A percentile compares a stretch with the other conserved stretches of the same genome.
Evolutionary conservation across 2,113 vertebrate genomes (phyloP).

Genomic region (Gopherus flavomarginatus): DNA sequence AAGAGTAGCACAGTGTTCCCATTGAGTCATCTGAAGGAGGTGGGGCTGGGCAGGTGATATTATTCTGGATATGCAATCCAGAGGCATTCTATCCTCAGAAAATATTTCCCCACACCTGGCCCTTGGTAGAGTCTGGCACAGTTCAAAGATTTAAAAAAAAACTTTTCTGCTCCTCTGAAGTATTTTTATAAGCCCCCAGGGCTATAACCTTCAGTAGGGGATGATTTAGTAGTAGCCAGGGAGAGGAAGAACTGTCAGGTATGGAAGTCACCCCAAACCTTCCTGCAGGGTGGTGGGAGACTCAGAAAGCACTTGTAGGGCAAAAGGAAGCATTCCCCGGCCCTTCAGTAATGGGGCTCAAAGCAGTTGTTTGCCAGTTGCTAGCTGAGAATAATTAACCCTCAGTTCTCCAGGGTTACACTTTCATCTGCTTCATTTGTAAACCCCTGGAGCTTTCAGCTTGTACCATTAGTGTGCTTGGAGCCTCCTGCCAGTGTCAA

Average conservation of each 20-base stretch:
- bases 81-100: not conserved
- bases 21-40: not conserved
- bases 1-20: not conserved
- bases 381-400: not conserved
- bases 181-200: not conserved
- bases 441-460: conserved; percentile 54
- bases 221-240: not conserved
- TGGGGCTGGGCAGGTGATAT: not conserved
- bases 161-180: not conserved
- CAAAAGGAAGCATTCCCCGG: rapidly evolving
- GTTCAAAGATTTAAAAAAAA: not conserved
- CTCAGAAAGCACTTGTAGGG: not conserved
- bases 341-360: conserved; percentile 9
- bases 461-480: conserved; percentile 66
- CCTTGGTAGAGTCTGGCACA: rapidly evolving
- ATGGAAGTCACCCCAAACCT: rapidly evolving
- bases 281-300: not conserved
- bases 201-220: not conserved
- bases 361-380: conserved; percentile 30
- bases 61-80: not conserved
- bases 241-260: not conserved
- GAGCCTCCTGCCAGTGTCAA: conserved; percentile 43
- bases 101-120: conserved; percentile 18
- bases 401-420: conserved; percentile 12
- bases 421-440: conserved; percentile 55